Evolutionary conservation across 2,888 invertebrate species (phyloP).

Genomic region (Mesochorus sp.): DNA sequence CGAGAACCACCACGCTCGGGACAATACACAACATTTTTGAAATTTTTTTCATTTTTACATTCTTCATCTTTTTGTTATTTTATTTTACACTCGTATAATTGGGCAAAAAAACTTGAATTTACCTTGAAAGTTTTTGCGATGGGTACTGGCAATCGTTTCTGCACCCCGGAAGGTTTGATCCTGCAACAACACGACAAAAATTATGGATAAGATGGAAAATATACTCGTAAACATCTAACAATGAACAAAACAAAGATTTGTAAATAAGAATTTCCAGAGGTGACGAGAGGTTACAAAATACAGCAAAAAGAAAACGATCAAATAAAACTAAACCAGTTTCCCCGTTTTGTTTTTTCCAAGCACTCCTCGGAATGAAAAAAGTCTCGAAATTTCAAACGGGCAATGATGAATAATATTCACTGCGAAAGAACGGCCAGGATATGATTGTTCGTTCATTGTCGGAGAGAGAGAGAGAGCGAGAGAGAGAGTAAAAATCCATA

Average conservation of each 20-base stretch:
- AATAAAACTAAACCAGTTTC: slow-evolving; percentile 53
- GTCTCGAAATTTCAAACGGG: neutral
- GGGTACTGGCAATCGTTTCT: slow-evolving; percentile 62
- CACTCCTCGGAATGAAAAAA: slow-evolving; percentile 29
- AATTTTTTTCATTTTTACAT: no score
- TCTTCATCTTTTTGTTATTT: no score
- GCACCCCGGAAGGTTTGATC: slow-evolving; percentile 63
- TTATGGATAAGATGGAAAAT: neutral
- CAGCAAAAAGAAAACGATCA: slow-evolving; percentile 41
- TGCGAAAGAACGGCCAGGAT: slow-evolving; percentile 15
- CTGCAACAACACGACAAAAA: slow-evolving; percentile 67
- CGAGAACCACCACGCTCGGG: no score
- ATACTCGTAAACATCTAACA: neutral
- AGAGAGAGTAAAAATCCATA: no score
- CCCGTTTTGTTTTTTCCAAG: neutral
- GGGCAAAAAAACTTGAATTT: slow-evolving; percentile 42
- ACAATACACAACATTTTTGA: no score
- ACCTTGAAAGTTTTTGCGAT: slow-evolving; percentile 69
- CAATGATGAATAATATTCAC: neutral
- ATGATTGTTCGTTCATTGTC: slow-evolving; percentile 33
- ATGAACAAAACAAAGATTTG: neutral
- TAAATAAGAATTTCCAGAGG: slow-evolving; percentile 69
- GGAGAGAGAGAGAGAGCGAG: no score
- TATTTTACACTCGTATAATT: no score
- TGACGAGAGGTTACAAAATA: slow-evolving; percentile 75